Evolutionary conservation across 2,113 vertebrate species (phyloP), one percentile per base, ranked within the genome.

Genomic region (Triplophysa siluroides): DNA sequence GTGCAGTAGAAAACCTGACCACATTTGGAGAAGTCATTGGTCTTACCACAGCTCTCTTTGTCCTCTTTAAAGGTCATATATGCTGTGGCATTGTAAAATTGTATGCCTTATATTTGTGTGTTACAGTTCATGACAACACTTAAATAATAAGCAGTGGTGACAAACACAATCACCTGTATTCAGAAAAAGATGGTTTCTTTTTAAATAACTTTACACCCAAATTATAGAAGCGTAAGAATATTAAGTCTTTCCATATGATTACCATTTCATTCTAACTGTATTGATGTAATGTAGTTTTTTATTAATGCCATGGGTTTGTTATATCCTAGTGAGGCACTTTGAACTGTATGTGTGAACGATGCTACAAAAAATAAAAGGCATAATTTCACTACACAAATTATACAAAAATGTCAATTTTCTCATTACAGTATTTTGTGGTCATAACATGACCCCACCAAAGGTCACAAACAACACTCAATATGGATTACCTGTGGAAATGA

Each of bases 401-500:
- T 6, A n/a, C 19, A 58, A 3, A 58, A 58, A 58, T 21, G 10
- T 45, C 2, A 12, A 10, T 21, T 10, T 7, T 58, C 19, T 2
- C 6, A 16, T 6, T 18, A 54, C n/a, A 58, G 54, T 21, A 3
- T 41, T 69, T 56, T 26, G 33, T 45, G 65, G 45, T 47, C 58
- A 19, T 60, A 50, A 79, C 23, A 60, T 38, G 29, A 50, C 29
- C 23, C 24, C 47, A 72, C 6, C 41, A 61, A 8, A 62, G 19
- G 23, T 56, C 45, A 19, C 3, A 54, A 18, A 66, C 29, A 78
- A 61, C 33, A 21, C 13, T 4, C 33, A 43, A n/a, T 50, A 4
- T 18, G 50, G 1, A 88, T 91, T 91, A 93, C 93, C 92, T 12
- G 86, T 83, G 0, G 86, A 71, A 21, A 79, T 54, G 16, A 93